Conservation (phyloP, 2,888 invertebrate genomes). For the Cryptocheilus praepositus region DNA sequence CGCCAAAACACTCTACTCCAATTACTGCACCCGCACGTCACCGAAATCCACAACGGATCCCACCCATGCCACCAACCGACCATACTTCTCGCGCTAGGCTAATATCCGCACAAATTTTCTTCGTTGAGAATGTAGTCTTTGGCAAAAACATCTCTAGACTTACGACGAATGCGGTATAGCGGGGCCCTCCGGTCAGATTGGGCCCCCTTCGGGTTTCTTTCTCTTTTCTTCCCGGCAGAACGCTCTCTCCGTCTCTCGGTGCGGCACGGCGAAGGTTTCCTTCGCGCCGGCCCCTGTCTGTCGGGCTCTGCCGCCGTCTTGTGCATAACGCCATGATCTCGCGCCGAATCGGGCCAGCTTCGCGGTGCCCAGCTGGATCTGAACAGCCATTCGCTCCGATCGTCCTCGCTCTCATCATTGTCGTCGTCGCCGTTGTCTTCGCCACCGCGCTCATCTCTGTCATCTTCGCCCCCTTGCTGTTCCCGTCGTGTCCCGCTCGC, state of each 20-base stretch:
- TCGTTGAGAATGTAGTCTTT: too few species aligned
- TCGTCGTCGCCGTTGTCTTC: slow-evolving; percentile 34
- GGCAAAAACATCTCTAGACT: slow-evolving; percentile 21
- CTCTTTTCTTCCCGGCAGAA: too few species aligned
- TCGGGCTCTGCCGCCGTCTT: slow-evolving; percentile 48
- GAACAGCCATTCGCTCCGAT: slow-evolving; percentile 35
- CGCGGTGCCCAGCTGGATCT: slow-evolving; percentile 49
- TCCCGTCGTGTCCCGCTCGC: slow-evolving; percentile 33
- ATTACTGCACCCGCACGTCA: too few species aligned
- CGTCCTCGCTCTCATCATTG: slow-evolving; percentile 34
- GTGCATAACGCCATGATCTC: slow-evolving; percentile 53
- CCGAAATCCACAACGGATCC: too few species aligned
- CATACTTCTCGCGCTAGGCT: too few species aligned
- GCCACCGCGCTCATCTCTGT: neutral
- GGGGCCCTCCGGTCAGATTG: slow-evolving; percentile 56
- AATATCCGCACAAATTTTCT: too few species aligned
- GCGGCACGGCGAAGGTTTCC: slow-evolving; percentile 45
- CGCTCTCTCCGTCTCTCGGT: slow-evolving; percentile 42
- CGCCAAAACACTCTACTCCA: too few species aligned
- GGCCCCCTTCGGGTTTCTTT: slow-evolving; percentile 48
- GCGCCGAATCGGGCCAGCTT: slow-evolving; percentile 53
- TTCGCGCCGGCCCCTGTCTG: slow-evolving; percentile 49
- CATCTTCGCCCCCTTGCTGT: slow-evolving; percentile 13
- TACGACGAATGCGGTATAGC: slow-evolving; percentile 45
- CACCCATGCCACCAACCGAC: too few species aligned